Evolutionary conservation across 1,140 invertebrate species (phyloP).

Genomic region (Papilio machaon): DNA sequence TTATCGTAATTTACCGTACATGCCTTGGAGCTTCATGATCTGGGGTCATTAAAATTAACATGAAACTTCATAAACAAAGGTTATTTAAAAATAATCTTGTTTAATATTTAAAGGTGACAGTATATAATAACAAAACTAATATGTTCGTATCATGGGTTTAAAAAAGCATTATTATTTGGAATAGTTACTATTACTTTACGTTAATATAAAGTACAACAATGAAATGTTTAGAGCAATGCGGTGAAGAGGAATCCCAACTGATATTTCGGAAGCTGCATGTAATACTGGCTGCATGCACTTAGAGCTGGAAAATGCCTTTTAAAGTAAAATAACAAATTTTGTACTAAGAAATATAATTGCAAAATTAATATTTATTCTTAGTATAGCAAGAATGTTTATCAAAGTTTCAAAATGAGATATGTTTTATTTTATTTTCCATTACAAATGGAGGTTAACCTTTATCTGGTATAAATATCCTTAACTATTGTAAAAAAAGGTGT

Average conservation of each 20-base stretch:
- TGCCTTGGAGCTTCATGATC: neutral
- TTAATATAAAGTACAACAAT: neutral
- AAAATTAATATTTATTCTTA: neutral
- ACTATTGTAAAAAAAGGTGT: neutral
- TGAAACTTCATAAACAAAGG: too few relatives aligned
- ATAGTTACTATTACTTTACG: neutral
- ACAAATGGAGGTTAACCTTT: too few relatives aligned
- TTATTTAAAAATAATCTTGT: too few relatives aligned
- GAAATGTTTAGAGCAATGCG: neutral
- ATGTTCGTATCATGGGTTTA: neutral
- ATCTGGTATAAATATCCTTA: neutral
- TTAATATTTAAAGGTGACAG: too few relatives aligned
- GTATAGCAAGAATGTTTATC: neutral
- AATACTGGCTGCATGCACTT: neutral
- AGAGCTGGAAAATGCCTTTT: slow-evolving; percentile 1
- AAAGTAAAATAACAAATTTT: neutral
- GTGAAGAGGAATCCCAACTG: neutral
- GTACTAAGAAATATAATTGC: neutral
- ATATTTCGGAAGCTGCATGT: neutral
- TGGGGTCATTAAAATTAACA: neutral
- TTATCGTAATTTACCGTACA: too few relatives aligned
- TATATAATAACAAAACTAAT: neutral
- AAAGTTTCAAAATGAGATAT: too few relatives aligned
- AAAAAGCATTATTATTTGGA: neutral
- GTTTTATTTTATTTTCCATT: too few relatives aligned